These are phyloP conservation scores for Gila orcuttii DNA, from an alignment of 2,113 vertebrate genomes.

Conservation along the genomic window DNA sequence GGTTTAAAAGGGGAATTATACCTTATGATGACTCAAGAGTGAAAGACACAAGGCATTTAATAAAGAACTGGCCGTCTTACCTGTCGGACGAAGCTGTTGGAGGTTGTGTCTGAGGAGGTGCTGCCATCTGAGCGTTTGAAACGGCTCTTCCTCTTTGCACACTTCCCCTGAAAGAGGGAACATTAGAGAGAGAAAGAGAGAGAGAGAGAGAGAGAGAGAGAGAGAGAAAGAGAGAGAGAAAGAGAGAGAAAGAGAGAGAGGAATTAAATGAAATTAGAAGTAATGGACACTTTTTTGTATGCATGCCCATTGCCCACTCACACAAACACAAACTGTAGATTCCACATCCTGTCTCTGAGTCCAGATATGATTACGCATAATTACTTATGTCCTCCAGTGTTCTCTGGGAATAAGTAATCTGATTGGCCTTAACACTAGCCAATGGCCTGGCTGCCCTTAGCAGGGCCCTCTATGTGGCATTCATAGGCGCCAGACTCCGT, in stretches of 20 bases:
- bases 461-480: slow-evolving; percentile 67
- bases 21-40: neutral
- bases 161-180: slow-evolving; percentile 82
- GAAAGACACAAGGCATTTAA: neutral
- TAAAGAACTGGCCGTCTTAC: slow-evolving; percentile 70
- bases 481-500: slow-evolving; percentile 68
- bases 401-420: slow-evolving; percentile 71
- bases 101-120: slow-evolving; percentile 96
- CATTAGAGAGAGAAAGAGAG: slow-evolving; percentile 5
- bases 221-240: neutral
- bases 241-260: neutral
- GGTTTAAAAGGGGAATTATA: neutral
- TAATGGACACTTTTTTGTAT: neutral
- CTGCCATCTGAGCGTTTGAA: slow-evolving; percentile 96
- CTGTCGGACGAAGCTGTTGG: slow-evolving; percentile 97
- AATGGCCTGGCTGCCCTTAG: slow-evolving; percentile 66
- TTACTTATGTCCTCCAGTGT: slow-evolving; percentile 68
- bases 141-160: slow-evolving; percentile 91
- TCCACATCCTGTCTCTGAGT: slow-evolving; percentile 43
- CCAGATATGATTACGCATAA: slow-evolving; percentile 61
- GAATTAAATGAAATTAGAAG: neutral
- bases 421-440: slow-evolving; percentile 70
- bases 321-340: slow-evolving; percentile 1
- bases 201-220: too few species aligned
- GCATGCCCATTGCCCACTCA: neutral